Evolutionary conservation across 1,140 invertebrate genomes (phyloP), one percentile per base, ranked within the genome.

Genomic region (Thalassaphorura encarpata): DNA sequence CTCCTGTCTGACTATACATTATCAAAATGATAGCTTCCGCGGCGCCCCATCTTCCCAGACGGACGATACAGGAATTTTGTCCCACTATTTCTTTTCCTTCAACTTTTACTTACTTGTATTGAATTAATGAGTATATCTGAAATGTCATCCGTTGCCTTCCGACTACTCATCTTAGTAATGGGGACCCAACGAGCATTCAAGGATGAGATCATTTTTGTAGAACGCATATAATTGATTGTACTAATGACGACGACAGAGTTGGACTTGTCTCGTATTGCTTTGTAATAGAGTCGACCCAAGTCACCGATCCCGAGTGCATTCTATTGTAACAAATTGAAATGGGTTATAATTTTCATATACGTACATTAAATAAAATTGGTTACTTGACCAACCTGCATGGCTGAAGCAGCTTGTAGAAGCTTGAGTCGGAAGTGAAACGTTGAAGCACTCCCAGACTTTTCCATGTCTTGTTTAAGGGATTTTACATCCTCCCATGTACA

Each of bases 401-500:
- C 86, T 2, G 84, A 80, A 13, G 87, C 85, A 0, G 93, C 91
- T 53, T 92, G 84, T 0, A 98, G 75, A 5, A 97, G 73, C 73
- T 94, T 96, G 60, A 88, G 83, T 57, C 91, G 79, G 70, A 96
- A 94, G 69, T 93, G 89, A 63, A 82, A 78, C 29, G 84, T 83
- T 0, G 89, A 87, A 2, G 89, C 91, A 45, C 83, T 88, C 2
- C 87, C 80, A 68, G 88, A 89, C 67, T 92, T 89, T 69, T 96
- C 91, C 86, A 97, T 90, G 61, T 97, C 90, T 31, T 85, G 80
- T 39, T 84, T 79, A 0, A 97, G 73, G 15, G 82, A 80, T 69
- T 94, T 95, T 1, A 92, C 88, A 72, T 96, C 92, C 59, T 95
- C 89, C 93, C 94, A 97, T 0, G 87, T 89, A 69, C 89, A 94